Base-by-base conservation (phyloP, 1,140 invertebrate species). In the Aphaenogaster rudis region DNA sequence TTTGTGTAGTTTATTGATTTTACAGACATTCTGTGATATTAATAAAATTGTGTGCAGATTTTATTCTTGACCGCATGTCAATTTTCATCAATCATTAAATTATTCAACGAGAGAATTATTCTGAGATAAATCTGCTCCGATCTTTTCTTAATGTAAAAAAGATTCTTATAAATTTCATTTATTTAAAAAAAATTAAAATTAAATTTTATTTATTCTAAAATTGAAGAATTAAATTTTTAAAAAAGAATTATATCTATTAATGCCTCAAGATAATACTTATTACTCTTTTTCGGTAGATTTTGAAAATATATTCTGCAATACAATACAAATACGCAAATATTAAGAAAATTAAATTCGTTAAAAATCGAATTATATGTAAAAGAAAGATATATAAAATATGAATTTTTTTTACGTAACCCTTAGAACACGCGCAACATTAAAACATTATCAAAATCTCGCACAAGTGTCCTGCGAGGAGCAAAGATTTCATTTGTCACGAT, bases 401-500 rank as follows among this genome's bases (percentile, higher is more conserved):
- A 57, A 71, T 48, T 52, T 6, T 52, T 6, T 50, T 42, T 5
- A 50, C 45, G 64, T 8, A 6, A 45, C 8, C 28, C 0, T 57
- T 7, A 15, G 11, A 76, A 28, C 13, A 21, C 7, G 21, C 13
- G 3, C 5, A n/a, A 57, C 4, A 17, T 39, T n/a, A 13, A 79
- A 54, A 11, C 2, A 13, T 42, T 52, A 39, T 21, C 36, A 15
- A 33, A 71, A 81, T 72, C 64, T 57, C 67, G 11, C 17, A 2
- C 39, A 50, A 81, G 28, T 33, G 50, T 81, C 48, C 15, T 57
- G 21, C 50, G n/a, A 45, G 28, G 11, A 28, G 21, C 9, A 66
- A 80, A 80, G 42, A 71, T 81, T 39, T 57, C 21, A 81, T 72
- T 71, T 50, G 79, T 81, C 79, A 72, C 2, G 66, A 59, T 81